Evolutionary conservation across 2,113 vertebrate genomes (phyloP).

Genomic region (Etia nguti): DNA sequence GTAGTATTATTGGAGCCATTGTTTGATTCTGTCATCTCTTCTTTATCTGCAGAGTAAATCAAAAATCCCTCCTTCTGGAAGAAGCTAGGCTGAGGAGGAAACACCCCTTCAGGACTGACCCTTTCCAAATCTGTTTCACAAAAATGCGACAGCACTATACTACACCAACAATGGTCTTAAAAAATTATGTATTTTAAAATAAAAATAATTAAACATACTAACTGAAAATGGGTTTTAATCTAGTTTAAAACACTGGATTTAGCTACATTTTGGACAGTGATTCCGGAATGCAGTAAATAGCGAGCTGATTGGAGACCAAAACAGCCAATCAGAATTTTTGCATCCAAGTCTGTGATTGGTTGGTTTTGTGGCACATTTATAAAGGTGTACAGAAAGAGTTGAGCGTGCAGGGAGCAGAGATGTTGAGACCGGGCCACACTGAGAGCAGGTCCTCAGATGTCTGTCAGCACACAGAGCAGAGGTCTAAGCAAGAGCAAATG

Average conservation of each 20-base stretch:
- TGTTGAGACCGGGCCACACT: background rate
- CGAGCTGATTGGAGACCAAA: background rate
- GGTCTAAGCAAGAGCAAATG: background rate
- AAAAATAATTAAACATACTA: background rate
- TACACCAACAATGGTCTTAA: background rate
- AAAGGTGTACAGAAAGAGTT: background rate
- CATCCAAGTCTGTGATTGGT: background rate
- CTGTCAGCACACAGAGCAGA: background rate
- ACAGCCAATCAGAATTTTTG: background rate
- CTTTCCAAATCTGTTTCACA: background rate
- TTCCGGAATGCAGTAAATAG: background rate
- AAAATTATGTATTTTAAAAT: background rate
- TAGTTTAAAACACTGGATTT: background rate
- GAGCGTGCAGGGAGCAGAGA: background rate
- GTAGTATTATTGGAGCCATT: background rate
- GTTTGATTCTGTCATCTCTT: background rate
- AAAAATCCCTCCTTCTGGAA: background rate
- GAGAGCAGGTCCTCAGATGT: background rate
- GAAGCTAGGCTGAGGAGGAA: background rate
- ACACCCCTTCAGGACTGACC: background rate
- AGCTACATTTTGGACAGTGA: background rate
- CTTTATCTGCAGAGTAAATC: background rate
- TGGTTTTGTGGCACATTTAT: background rate
- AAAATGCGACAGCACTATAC: background rate
- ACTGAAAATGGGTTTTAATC: background rate